Conservation (phyloP, 2,797 vertebrate genomes). For the Leptoclinus maculatus region DNA sequence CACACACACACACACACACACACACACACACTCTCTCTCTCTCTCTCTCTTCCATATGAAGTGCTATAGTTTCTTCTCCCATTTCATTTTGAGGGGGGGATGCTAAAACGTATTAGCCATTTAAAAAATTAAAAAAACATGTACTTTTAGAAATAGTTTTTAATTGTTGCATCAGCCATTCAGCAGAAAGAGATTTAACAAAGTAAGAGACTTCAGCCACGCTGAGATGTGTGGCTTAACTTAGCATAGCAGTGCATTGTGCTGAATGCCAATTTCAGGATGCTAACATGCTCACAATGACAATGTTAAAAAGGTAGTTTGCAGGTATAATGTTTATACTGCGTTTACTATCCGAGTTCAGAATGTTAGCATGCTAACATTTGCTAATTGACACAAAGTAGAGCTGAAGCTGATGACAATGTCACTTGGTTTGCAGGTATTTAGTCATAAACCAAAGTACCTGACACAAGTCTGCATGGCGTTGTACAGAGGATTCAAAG, state of each 20-base stretch:
- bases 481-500: not conserved
- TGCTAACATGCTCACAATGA: not conserved
- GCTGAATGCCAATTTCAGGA: not conserved
- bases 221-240: not conserved
- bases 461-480: not conserved
- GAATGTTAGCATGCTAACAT: conserved; percentile 1
- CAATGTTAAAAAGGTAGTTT: not conserved
- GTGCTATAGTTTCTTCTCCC: conserved; percentile 10
- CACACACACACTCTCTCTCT: not conserved
- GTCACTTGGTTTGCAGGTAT: not conserved
- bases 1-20: not conserved
- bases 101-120: not conserved
- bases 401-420: not conserved
- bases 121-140: not conserved
- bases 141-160: too few species aligned
- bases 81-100: not conserved
- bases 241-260: conserved; percentile 4
- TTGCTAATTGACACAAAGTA: not conserved
- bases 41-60: not conserved
- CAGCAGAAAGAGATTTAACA: not conserved
- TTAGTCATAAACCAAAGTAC: not conserved
- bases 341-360: not conserved
- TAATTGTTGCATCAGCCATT: not conserved
- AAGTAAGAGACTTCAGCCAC: not conserved
- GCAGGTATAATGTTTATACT: not conserved